Base-by-base conservation (phyloP, 1,140 invertebrate genomes). In the Samia ricini region DNA sequence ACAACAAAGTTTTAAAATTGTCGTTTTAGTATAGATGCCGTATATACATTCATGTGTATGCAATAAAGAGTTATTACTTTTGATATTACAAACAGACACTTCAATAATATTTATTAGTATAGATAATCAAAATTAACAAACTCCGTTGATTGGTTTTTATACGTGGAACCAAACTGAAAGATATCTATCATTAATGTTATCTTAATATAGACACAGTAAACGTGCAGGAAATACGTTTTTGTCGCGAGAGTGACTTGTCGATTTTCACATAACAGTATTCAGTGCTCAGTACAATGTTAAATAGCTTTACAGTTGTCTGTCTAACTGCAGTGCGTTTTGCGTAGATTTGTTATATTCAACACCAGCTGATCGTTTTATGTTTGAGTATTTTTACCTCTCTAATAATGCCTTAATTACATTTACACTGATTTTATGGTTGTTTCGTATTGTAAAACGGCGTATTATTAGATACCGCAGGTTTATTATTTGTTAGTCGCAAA, bases 181-280 rank as follows among this genome's bases (percentile, higher is more conserved):
- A 36, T 5, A 7, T 36, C 12, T 12, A 36, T 36, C 33, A 36
- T 2, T 36, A 36, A 4, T 36, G 33, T 10, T 2, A 10, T 26
- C 3, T 26, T 26, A 26, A 26, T 36, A 8, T 36, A 12, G 4
- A 36, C 33, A 36, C 4, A 42, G 15, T 42, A 42, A 3, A 1
- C 12, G n/a, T 4, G 12, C 33, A 12, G 33, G 33, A 42, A n/a
- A 42, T 42, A 42, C 33, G 12, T 12, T 42, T 10, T 42, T 12
- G n/a, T 42, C 12, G 33, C 33, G 15, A 42, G 19, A 33, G 18
- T 56, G 24, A 58, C 62, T 51, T 62, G 71, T 68, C 77, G 73
- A 69, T 76, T 78, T 64, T 76, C 71, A 36, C 75, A 57, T 70
- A 73, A 62, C 75, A 71, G 72, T 69, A 71, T 66, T 42, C 65